A percentile compares a stretch with the other conserved stretches of the same genome.
Conservation (phyloP, 2,797 vertebrate species). For the Tadarida brasiliensis region DNA sequence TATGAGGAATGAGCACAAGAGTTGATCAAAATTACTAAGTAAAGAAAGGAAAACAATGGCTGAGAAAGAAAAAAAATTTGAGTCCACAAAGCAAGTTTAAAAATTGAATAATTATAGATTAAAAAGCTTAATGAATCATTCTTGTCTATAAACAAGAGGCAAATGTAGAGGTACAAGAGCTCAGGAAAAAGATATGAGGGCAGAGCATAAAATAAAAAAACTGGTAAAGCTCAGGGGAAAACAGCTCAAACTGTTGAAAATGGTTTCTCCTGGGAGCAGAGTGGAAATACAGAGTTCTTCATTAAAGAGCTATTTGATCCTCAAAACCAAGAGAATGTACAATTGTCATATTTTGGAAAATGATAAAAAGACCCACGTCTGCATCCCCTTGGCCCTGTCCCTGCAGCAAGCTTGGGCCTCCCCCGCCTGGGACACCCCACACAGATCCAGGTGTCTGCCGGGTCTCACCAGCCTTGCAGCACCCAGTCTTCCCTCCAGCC, state of each 20-base stretch:
- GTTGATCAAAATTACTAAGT: not conserved
- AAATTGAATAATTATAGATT: not conserved
- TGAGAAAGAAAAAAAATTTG: not conserved
- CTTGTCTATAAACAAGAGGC: not conserved
- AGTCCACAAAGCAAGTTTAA: not conserved
- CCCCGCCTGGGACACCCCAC: not conserved
- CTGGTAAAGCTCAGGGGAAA: no score
- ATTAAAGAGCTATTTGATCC: not conserved
- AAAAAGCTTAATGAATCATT: not conserved
- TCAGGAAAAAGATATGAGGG: not conserved
- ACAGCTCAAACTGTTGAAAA: not conserved
- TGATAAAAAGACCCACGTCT: no score
- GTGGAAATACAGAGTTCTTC: not conserved
- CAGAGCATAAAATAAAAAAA: not conserved
- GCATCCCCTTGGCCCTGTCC: not conserved
- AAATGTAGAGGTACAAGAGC: not conserved
- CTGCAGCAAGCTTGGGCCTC: not conserved
- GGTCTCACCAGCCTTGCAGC: not conserved
- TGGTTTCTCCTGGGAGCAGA: not conserved
- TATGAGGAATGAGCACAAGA: not conserved
- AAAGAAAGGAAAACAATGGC: not conserved
- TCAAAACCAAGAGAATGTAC: no score
- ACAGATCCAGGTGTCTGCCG: not conserved
- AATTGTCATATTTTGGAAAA: no score
- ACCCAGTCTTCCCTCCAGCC: not conserved